These are phyloP conservation scores for Cyaniris semiargus DNA, from an alignment of 2,888 invertebrate genomes.

Conservation along the genomic window DNA sequence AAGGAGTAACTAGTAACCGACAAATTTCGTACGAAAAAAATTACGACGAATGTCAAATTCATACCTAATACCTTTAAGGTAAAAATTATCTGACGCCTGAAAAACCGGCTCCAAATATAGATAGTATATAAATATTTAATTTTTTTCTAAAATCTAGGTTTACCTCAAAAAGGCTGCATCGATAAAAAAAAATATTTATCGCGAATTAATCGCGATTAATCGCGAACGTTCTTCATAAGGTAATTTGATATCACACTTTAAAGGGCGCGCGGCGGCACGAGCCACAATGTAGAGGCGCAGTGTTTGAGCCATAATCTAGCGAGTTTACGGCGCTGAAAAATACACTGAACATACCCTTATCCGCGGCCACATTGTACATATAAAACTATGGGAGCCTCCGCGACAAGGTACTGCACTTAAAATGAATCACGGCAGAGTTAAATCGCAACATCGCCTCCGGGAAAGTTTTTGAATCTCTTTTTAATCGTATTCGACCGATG, in stretches of 20 bases:
- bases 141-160: background rate
- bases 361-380: slow-evolving; percentile 39
- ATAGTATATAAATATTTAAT: too few relatives aligned
- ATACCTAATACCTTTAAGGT: too few relatives aligned
- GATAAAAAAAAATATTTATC: too few relatives aligned
- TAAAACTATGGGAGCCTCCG: slow-evolving; percentile 52
- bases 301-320: slow-evolving; percentile 29
- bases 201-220: too few relatives aligned
- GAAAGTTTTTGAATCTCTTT: slow-evolving; percentile 61
- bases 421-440: slow-evolving; percentile 57
- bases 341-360: slow-evolving; percentile 38
- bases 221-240: slow-evolving; percentile 9
- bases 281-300: background rate
- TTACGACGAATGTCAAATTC: too few relatives aligned
- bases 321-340: slow-evolving; percentile 33
- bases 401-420: slow-evolving; percentile 72
- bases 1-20: too few relatives aligned
- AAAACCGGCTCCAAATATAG: too few relatives aligned
- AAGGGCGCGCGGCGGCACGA: background rate
- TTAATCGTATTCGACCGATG: slow-evolving; percentile 64
- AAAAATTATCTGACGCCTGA: too few relatives aligned
- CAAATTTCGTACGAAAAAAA: too few relatives aligned
- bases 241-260: slow-evolving; percentile 20
- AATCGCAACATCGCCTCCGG: slow-evolving; percentile 59
- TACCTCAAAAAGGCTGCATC: background rate